Evolutionary conservation across 2,888 invertebrate genomes (phyloP), one percentile per base, ranked within the genome.

Genomic region (Scotopteryx bipunctaria): DNA sequence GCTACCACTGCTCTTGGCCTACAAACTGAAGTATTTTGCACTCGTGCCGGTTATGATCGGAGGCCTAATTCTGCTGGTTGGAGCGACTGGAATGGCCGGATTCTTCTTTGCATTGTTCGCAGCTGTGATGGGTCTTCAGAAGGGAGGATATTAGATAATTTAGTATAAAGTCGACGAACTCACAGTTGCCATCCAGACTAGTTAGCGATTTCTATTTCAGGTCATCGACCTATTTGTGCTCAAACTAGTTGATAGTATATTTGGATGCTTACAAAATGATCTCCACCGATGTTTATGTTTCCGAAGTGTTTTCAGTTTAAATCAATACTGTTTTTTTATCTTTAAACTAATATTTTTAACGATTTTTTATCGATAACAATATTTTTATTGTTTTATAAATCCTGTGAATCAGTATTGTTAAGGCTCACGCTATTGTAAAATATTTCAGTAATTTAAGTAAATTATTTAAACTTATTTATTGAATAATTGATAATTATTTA

Each of bases 101-200:
- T 96, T 97, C 86, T 97, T 97, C 91, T 97, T 96, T 76, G 96
- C 96, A 0, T 83, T 97, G 8, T 96, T 97, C 69, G 95, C 96
- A 41, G 95, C 96, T 1, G 94, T 95, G 2, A 94, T 96, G 91
- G 95, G 95, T 46, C 84, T 96, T 56, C 95, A 93, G 76, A 86
- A 89, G 55, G 89, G 90, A 53, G 76, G 82, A 21, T 87, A 86
- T 64, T 89, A 74, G 70, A 50, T 37, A 60, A 69, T 43, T 57
- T 47, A 63, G 61, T 46, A 65, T 69, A 71, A 76, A 77, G 78
- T 79, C 77, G 78, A 79, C 73, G 69, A 59, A 73, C 72, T 83
- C 80, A 65, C 72, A 81, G 84, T 80, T 81, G 83, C 84, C 83
- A 84, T 84, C 77, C 67, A 75, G 74, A 66, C 66, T 77, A 70